Conservation (phyloP, 2,113 vertebrate genomes). For the Origma solitaria region DNA sequence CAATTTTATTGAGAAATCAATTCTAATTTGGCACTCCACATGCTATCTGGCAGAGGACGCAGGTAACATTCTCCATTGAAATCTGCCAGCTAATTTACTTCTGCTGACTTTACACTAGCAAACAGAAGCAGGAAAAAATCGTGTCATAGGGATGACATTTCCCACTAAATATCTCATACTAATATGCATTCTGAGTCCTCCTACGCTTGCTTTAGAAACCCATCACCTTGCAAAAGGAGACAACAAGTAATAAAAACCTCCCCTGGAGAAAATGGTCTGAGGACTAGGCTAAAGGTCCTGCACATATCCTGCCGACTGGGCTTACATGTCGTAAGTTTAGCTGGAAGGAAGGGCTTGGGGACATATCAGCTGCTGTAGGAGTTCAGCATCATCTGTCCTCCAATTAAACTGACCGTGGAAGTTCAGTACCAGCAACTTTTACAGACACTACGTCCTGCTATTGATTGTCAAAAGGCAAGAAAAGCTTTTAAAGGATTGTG, state of each 20-base stretch:
- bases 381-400: slow-evolving; percentile 6
- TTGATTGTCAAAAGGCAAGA: slow-evolving; percentile 42
- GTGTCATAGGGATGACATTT: background rate
- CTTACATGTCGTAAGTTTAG: background rate
- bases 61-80: slow-evolving; percentile 66
- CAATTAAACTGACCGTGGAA: slow-evolving; percentile 3
- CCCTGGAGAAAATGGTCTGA: background rate
- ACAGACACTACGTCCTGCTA: background rate
- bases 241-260: background rate
- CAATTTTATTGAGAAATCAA: slow-evolving; percentile 80
- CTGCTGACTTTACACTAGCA: slow-evolving; percentile 58
- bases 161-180: slow-evolving; percentile 4
- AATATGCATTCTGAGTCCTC: background rate
- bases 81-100: slow-evolving; percentile 71
- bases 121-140: slow-evolving; percentile 53
- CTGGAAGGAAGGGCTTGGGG: slow-evolving; percentile 14
- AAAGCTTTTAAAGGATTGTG: slow-evolving; percentile 56
- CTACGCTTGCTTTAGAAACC: background rate
- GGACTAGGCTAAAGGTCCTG: background rate
- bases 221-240: slow-evolving; percentile 21
- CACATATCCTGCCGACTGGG: background rate
- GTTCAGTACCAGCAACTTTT: slow-evolving; percentile 20
- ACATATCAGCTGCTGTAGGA: background rate
- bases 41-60: slow-evolving; percentile 66
- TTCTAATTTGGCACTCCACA: slow-evolving; percentile 74